phyloP scores from a whole-genome alignment of 2,113 vertebrate genomes.

The Parus major region DNA sequence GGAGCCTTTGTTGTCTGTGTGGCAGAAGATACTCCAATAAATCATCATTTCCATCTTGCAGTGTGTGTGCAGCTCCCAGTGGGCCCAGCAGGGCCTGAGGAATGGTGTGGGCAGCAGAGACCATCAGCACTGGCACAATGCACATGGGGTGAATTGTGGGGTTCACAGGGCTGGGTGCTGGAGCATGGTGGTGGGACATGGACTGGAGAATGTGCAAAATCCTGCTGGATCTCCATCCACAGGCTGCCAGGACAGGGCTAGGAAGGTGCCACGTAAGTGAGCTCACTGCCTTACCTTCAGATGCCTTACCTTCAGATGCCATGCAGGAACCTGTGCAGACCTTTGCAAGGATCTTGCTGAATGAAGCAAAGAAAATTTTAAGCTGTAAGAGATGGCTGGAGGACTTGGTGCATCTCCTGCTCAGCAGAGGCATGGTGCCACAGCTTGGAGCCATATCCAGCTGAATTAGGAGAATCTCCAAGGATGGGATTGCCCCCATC shows the following conservation, averaged over 20 bases:
- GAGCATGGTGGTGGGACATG: accelerated
- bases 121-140: neutral
- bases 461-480: neutral
- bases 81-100: neutral
- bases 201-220: neutral
- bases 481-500: neutral
- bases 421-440: neutral
- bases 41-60: neutral
- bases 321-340: neutral
- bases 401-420: neutral
- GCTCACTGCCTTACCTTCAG: neutral
- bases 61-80: neutral
- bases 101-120: neutral
- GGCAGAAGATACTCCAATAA: neutral
- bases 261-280: neutral
- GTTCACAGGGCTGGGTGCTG: neutral
- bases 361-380: neutral
- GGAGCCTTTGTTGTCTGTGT: neutral
- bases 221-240: accelerated
- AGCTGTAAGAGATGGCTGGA: neutral
- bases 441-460: neutral
- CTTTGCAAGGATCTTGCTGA: neutral
- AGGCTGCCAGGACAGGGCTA: neutral
- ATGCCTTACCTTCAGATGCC: neutral
- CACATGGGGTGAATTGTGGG: accelerated